These are phyloP conservation scores for Agrotis segetum DNA, from an alignment of 2,888 invertebrate species.

Conservation along the genomic window DNA sequence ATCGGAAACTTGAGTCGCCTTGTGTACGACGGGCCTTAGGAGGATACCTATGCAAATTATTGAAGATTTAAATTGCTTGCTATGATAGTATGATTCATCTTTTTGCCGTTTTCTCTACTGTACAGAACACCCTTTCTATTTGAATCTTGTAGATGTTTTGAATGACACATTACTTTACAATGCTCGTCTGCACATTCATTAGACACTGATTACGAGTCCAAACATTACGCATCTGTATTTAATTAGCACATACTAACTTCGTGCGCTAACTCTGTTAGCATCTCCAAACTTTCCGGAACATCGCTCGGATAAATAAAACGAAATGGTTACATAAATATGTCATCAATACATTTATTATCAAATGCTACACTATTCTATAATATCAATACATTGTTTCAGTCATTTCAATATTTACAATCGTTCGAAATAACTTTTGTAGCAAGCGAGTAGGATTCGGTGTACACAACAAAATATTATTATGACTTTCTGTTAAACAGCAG, in stretches of 20 bases:
- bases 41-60: background rate
- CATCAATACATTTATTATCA: conserved; percentile 71
- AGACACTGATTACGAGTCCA: conserved; percentile 45
- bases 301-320: conserved; percentile 55
- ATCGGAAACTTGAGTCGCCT: too few relatives aligned
- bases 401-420: conserved; percentile 67
- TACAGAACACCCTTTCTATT: conserved; percentile 22
- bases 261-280: conserved; percentile 36
- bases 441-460: conserved; percentile 57
- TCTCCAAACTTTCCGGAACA: conserved; percentile 26
- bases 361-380: conserved; percentile 57
- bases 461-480: conserved; percentile 62
- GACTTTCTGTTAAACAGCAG: conserved; percentile 61
- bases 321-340: conserved; percentile 56
- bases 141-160: conserved; percentile 11
- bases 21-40: too few relatives aligned
- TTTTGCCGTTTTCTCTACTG: conserved; percentile 29
- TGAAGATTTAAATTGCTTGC: conserved; percentile 25
- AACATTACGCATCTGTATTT: conserved; percentile 53
- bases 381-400: conserved; percentile 69
- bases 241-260: conserved; percentile 52
- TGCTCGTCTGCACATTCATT: conserved; percentile 39
- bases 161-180: conserved; percentile 26
- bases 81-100: conserved; percentile 33
- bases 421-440: conserved; percentile 58